A percentile compares a stretch with the other conserved stretches of the same genome.
phyloP scores from a whole-genome alignment of 2,113 vertebrate genomes.

The Formicarius rufipectus region DNA sequence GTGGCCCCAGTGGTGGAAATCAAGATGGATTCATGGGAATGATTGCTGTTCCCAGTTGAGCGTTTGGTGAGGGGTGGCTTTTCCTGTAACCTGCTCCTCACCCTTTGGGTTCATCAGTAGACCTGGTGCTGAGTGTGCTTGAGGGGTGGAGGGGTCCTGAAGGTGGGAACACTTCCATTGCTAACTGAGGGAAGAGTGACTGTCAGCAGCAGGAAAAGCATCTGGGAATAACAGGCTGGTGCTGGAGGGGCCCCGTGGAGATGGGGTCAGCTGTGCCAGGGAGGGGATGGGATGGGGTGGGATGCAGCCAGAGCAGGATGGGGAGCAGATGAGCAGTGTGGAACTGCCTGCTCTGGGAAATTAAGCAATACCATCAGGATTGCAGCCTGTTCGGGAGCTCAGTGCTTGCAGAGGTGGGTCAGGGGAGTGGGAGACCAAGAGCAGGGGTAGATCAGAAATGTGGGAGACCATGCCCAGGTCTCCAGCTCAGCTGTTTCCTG shows the following conservation, averaged over 20 bases:
- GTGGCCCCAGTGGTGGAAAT: not conserved
- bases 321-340: not conserved
- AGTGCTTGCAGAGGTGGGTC: not conserved
- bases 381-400: not conserved
- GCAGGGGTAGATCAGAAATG: not conserved
- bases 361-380: not conserved
- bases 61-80: not conserved
- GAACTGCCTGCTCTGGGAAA: not conserved
- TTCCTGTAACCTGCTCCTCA: not conserved
- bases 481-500: not conserved
- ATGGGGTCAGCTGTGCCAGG: not conserved
- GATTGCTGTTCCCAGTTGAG: not conserved
- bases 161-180: constrained; percentile 32
- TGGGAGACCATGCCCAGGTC: accelerated
- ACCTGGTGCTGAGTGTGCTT: not conserved
- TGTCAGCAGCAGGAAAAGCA: not conserved
- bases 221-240: not conserved
- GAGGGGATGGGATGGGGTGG: too few species aligned
- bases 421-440: not conserved
- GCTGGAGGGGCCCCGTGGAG: not conserved
- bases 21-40: not conserved
- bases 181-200: not conserved
- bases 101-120: not conserved
- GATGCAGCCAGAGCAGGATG: too few species aligned
- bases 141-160: not conserved